Conservation (phyloP, 2,113 vertebrate genomes). For the Phalacrocorax aristotelis region DNA sequence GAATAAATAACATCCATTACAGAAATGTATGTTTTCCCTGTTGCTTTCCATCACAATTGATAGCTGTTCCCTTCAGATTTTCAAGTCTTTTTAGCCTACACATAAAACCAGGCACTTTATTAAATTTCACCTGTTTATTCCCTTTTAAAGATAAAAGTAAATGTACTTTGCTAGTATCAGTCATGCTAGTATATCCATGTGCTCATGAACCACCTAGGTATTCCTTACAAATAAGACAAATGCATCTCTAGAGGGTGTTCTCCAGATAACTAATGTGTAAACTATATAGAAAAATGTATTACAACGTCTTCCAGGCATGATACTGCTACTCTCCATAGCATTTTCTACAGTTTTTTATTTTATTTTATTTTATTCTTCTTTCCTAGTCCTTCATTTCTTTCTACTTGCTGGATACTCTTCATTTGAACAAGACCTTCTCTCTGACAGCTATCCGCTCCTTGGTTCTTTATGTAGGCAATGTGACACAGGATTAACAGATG, state of each 20-base stretch:
- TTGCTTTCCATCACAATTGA: slow-evolving; percentile 40
- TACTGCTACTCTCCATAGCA: not conserved
- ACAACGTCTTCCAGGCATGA: not conserved
- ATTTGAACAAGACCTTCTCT: not conserved
- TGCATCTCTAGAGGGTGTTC: not conserved
- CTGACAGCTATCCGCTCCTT: not conserved
- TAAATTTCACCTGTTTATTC: slow-evolving; percentile 45
- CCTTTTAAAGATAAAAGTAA: slow-evolving; percentile 45
- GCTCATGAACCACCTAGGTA: not conserved
- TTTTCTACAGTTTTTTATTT: not conserved
- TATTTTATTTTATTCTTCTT: not conserved
- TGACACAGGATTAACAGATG: not conserved
- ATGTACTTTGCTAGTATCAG: slow-evolving; percentile 6
- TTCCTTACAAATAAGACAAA: slow-evolving; percentile 28
- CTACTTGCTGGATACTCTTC: not conserved
- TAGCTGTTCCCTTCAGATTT: slow-evolving; percentile 47
- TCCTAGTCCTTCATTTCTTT: not conserved
- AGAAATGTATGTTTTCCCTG: slow-evolving; percentile 29
- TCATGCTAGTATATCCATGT: slow-evolving; percentile 8
- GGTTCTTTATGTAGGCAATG: not conserved
- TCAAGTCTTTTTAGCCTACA: slow-evolving; percentile 38
- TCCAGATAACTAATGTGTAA: not conserved
- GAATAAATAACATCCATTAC: slow-evolving; percentile 47
- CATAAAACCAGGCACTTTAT: slow-evolving; percentile 40
- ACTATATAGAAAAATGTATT: not conserved